Conservation (phyloP, 2,888 invertebrate genomes). For the Agrochola litura region DNA sequence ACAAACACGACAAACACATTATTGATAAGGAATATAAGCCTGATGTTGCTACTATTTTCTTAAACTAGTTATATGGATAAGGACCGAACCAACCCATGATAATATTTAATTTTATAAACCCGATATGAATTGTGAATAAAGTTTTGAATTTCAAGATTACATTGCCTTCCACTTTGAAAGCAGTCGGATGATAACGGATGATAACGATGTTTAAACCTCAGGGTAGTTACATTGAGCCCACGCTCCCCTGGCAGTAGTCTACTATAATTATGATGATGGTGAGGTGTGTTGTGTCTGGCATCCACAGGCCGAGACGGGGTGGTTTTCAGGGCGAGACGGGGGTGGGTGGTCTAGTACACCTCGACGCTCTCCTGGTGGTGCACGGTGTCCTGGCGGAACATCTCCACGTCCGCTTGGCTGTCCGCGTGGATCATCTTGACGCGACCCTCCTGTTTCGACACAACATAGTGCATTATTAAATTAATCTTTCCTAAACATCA, state of each 20-base stretch:
- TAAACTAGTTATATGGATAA: background rate
- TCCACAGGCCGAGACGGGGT: background rate
- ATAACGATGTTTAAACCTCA: background rate
- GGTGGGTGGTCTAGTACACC: conserved; percentile 78
- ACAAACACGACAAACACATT: conserved; percentile 42
- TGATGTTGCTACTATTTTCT: conserved; percentile 9
- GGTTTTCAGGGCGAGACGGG: too few relatives aligned
- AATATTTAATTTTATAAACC: background rate
- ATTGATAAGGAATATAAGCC: conserved; percentile 29
- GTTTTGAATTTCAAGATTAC: conserved; percentile 3
- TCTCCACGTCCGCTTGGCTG: conserved; percentile 93
- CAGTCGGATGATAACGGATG: background rate
- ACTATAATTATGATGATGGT: background rate
- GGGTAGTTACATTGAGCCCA: background rate
- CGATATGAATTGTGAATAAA: background rate
- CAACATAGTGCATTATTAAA: background rate
- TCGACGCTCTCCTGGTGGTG: conserved; percentile 89
- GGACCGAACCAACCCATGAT: background rate
- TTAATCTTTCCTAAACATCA: background rate
- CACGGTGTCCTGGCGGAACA: conserved; percentile 93
- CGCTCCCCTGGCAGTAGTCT: background rate
- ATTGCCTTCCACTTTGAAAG: background rate
- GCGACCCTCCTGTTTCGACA: conserved; percentile 81
- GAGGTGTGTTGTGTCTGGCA: background rate
- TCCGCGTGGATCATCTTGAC: conserved; percentile 92